phyloP scores from a whole-genome alignment of 2,113 vertebrate species.

The Sturnira hondurensis region DNA sequence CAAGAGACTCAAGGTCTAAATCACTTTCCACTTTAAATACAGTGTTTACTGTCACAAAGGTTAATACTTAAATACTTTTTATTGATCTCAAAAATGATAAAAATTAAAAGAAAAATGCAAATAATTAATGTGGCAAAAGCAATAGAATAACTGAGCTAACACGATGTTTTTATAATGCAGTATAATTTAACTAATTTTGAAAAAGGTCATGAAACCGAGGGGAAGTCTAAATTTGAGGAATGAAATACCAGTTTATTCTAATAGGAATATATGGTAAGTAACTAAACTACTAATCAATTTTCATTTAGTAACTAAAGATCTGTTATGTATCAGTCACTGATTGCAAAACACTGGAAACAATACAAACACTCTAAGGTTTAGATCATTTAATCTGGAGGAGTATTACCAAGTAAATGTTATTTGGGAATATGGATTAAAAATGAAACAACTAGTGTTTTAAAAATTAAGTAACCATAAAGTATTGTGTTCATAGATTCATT shows the following conservation, averaged over 20 bases:
- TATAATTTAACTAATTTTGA: not conserved
- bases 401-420: not conserved
- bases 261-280: not conserved
- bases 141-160: not conserved
- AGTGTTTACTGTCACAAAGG: not conserved
- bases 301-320: not conserved
- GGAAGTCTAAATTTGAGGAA: not conserved
- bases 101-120: not conserved
- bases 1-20: not conserved
- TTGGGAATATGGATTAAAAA: slow-evolving; percentile 1
- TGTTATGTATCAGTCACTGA: not conserved
- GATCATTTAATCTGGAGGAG: not conserved
- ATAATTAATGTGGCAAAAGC: not conserved
- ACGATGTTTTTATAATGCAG: not conserved
- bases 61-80: not conserved
- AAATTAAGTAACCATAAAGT: slow-evolving; percentile 47
- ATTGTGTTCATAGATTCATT: not conserved
- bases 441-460: slow-evolving; percentile 22
- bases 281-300: not conserved
- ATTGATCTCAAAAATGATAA: not conserved
- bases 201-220: not conserved
- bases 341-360: not conserved
- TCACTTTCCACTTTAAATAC: not conserved
- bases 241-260: not conserved
- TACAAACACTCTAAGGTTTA: not conserved